phyloP scores from a whole-genome alignment of 2,113 vertebrate species.

The Arothron firmamentum region DNA sequence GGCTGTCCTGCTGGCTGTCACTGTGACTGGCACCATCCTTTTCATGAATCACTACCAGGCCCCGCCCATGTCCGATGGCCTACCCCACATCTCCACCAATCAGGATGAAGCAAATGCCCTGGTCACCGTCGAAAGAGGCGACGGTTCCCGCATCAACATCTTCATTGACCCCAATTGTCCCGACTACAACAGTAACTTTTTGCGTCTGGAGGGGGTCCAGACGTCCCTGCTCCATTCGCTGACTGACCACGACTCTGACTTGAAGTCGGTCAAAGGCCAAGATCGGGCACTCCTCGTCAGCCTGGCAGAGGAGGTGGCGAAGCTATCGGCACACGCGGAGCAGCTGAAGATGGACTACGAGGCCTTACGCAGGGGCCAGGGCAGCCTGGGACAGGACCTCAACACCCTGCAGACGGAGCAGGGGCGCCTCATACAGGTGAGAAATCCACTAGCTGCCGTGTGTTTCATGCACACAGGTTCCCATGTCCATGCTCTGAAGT shows the following conservation, averaged over 20 bases:
- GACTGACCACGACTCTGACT: constrained; percentile 79
- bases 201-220: constrained; percentile 88
- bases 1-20: constrained; percentile 87
- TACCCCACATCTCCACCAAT: constrained; percentile 89
- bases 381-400: constrained; percentile 86
- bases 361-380: constrained; percentile 83
- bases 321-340: constrained; percentile 78
- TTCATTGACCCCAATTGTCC: constrained; percentile 98
- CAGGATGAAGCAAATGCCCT: constrained; percentile 87
- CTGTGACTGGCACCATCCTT: constrained; percentile 87
- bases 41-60: constrained; percentile 92
- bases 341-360: constrained; percentile 88
- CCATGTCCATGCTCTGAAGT: too few relatives aligned
- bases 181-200: constrained; percentile 79
- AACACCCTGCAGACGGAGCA: constrained; percentile 88
- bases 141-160: constrained; percentile 93
- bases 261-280: constrained; percentile 80
- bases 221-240: constrained; percentile 83
- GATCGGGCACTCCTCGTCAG: constrained; percentile 85
- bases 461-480: too few relatives aligned
- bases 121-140: constrained; percentile 91
- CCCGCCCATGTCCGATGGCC: constrained; percentile 78
- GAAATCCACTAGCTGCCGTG: background rate
- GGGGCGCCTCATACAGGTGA: constrained; percentile 91
- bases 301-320: constrained; percentile 87